Conservation (phyloP, 2,888 invertebrate genomes). For the Graphium colonna region DNA sequence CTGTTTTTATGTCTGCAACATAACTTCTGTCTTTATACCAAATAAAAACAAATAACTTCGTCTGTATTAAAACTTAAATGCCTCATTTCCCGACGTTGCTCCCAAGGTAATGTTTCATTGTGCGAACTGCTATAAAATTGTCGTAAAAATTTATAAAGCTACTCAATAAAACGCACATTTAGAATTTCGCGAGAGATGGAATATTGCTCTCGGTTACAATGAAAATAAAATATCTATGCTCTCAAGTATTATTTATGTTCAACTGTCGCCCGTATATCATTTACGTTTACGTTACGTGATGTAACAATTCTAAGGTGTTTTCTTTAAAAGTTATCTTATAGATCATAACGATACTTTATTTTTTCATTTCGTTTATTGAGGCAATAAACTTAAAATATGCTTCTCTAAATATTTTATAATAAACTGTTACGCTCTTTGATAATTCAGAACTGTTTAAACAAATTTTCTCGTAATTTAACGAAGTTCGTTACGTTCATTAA, state of each 20-base stretch:
- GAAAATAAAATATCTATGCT: constrained; percentile 40
- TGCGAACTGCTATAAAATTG: constrained; percentile 65
- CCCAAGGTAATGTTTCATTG: constrained; percentile 61
- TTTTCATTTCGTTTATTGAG: too few species aligned
- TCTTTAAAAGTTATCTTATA: background rate
- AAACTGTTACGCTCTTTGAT: too few species aligned
- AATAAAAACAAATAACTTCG: background rate
- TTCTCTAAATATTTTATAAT: constrained; percentile 5
- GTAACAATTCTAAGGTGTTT: constrained; percentile 14
- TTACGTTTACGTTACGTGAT: constrained; percentile 18
- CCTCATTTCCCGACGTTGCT: constrained; percentile 38
- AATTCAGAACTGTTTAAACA: too few species aligned
- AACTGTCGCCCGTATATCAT: constrained; percentile 19
- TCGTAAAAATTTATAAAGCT: constrained; percentile 69
- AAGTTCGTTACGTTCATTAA: too few species aligned
- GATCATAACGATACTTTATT: background rate
- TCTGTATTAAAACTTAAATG: constrained; percentile 39
- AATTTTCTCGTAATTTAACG: too few species aligned
- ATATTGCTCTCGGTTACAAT: constrained; percentile 55
- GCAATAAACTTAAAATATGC: too few species aligned
- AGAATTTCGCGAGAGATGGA: constrained; percentile 55
- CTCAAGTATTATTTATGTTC: constrained; percentile 23
- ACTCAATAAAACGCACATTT: constrained; percentile 68
- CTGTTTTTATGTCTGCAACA: constrained; percentile 26
- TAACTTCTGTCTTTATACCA: background rate